Base-by-base conservation (phyloP, 1,140 invertebrate genomes). In the Batillaria attramentaria region DNA sequence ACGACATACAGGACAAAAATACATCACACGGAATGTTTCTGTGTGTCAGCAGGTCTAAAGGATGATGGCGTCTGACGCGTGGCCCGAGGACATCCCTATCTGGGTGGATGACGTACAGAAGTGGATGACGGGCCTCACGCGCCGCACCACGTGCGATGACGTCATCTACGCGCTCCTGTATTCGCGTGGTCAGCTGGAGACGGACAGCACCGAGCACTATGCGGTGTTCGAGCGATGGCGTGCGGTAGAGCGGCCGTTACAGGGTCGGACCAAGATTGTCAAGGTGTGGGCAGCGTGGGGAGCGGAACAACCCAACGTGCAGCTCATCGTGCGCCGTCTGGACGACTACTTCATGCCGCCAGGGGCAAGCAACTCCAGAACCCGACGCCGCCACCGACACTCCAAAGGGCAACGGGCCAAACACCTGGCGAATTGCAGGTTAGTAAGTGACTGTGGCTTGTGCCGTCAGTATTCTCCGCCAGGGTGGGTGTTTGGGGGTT, bases 201-300 rank as follows among this genome's bases (percentile, higher is more conserved):
- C 81, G n/a, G 89, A 90, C 69, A 83, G 81, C 46, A 87, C 87
- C 16, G 82, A 86, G 31, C 82, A 80, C 37, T 89, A 87, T 74
- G 86, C 86, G 37, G 84, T 90, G 42, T 87, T 86, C 68, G 92
- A 92, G 85, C 86, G 90, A 83, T 92, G 92, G 92, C 83, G 91
- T 42, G 91, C 91, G 79, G 94, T 95, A 31, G 94, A 95, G 90
- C 92, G 95, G 83, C 93, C 94, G 10, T 87, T 96, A 62, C 94
- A 95, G 78, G 92, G 92, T 2, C 91, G 93, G 70, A 93, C 93
- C n/a, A 93, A 93, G 72, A 94, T 96, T 46, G 90, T 95, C 39
- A 94, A 95, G 87, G 94, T 95, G 8, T 93, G 95, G 92, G 93
- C 93, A 42, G 93, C 94, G 3, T 95, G 95, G 95, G 94, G 94